Evolutionary conservation across 1,140 invertebrate genomes (phyloP).

Genomic region (Heterodera schachtii): DNA sequence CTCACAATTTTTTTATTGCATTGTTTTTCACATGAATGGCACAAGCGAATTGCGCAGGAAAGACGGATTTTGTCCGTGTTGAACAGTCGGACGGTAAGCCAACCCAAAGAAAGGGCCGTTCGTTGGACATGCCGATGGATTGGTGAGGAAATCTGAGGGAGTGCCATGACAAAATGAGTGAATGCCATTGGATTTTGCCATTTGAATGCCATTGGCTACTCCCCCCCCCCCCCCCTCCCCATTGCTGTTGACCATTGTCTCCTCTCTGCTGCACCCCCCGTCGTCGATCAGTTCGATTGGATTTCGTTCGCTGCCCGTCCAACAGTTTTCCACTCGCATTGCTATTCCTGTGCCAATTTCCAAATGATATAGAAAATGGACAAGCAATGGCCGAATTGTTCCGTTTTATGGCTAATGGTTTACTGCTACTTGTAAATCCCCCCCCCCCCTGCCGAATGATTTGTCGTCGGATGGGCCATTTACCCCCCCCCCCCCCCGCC

Average conservation of each 20-base stretch:
- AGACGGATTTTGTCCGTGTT: conserved; percentile 43
- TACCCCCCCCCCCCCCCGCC: not conserved
- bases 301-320: conserved; percentile 50
- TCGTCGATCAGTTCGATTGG: conserved; percentile 38
- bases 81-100: conserved; percentile 53
- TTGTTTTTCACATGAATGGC: conserved; percentile 45
- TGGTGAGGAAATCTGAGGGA: not conserved
- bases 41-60: conserved; percentile 51
- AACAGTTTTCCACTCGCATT: conserved; percentile 55
- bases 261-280: conserved; percentile 41
- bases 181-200: not conserved
- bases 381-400: not conserved
- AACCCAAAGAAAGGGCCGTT: conserved; percentile 47
- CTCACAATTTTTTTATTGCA: conserved; percentile 34
- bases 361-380: too few relatives aligned
- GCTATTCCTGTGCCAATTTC: conserved; percentile 27
- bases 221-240: not conserved
- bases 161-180: not conserved
- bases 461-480: not conserved
- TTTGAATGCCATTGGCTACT: not conserved
- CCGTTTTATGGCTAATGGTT: not conserved
- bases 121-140: not conserved
- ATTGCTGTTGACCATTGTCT: conserved; percentile 42
- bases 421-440: not conserved
- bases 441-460: not conserved